Evolutionary conservation across 2,888 invertebrate species (phyloP).

Genomic region (Villa cingulata): DNA sequence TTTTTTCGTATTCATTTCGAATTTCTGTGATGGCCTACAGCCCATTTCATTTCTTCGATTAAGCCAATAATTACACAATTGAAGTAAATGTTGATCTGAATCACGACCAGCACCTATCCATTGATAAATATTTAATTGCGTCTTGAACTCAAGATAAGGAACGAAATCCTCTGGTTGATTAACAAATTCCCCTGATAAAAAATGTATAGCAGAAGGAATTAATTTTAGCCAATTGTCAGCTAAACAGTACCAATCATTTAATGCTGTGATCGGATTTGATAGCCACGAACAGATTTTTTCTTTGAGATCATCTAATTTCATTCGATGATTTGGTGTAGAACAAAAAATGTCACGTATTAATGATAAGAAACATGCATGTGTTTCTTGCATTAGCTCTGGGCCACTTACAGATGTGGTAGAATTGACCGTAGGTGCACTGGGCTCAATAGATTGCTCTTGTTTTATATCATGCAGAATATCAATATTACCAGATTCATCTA

Average conservation of each 20-base stretch:
- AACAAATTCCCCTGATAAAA: slow-evolving; percentile 69
- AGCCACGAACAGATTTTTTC: slow-evolving; percentile 60
- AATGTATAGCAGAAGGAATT: slow-evolving; percentile 65
- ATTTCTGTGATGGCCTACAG: slow-evolving; percentile 8
- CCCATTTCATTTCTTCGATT: slow-evolving; percentile 42
- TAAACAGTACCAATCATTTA: slow-evolving; percentile 65
- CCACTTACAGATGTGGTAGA: slow-evolving; percentile 8
- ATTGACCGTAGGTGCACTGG: slow-evolving; percentile 16
- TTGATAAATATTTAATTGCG: slow-evolving; percentile 45
- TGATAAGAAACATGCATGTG: slow-evolving; percentile 75
- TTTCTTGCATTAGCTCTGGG: slow-evolving; percentile 59
- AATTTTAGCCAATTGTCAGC: slow-evolving; percentile 61
- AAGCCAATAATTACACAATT: slow-evolving; percentile 69
- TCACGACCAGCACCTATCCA: slow-evolving; percentile 94
- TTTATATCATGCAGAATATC: slow-evolving; percentile 41
- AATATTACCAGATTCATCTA: slow-evolving; percentile 46
- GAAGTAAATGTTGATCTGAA: slow-evolving; percentile 61
- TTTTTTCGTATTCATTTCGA: slow-evolving; percentile 18
- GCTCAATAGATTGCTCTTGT: slow-evolving; percentile 26
- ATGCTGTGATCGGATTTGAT: slow-evolving; percentile 63
- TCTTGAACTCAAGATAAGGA: slow-evolving; percentile 74
- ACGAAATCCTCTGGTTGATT: slow-evolving; percentile 75
- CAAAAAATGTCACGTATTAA: slow-evolving; percentile 78
- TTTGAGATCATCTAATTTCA: slow-evolving; percentile 62
- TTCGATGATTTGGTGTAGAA: slow-evolving; percentile 70